Evolutionary conservation across 2,888 invertebrate species (phyloP).

Genomic region (Polydrusus cervinus): DNA sequence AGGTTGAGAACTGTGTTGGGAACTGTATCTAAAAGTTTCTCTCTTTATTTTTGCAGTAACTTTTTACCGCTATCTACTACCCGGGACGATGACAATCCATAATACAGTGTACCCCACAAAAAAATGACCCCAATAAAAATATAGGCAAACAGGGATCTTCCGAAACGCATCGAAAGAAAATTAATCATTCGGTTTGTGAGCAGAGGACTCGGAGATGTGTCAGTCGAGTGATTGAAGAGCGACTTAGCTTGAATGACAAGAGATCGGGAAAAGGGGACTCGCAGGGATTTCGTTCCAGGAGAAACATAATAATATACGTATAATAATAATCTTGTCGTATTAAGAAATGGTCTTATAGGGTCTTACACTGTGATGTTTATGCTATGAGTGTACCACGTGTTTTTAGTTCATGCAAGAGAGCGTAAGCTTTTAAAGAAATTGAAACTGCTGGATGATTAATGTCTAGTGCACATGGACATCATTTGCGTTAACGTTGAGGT

Average conservation of each 20-base stretch:
- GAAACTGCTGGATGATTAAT: background rate
- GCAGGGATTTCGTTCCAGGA: slow-evolving; percentile 4
- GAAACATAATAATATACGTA: slow-evolving; percentile 44
- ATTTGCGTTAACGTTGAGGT: too few relatives aligned
- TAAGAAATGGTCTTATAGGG: slow-evolving; percentile 32
- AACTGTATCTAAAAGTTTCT: too few relatives aligned
- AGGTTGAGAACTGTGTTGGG: too few relatives aligned
- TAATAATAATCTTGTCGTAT: slow-evolving; percentile 40
- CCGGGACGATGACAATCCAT: slow-evolving; percentile 30
- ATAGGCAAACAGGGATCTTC: slow-evolving; percentile 47
- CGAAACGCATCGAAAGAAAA: slow-evolving; percentile 47
- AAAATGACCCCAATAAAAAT: slow-evolving; percentile 49
- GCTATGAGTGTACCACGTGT: background rate
- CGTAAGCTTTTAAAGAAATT: too few relatives aligned
- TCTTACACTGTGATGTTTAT: background rate
- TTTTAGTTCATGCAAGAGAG: too few relatives aligned
- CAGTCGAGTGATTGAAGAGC: slow-evolving; percentile 43
- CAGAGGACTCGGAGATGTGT: slow-evolving; percentile 36
- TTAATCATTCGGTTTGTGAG: slow-evolving; percentile 47
- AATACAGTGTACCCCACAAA: slow-evolving; percentile 18
- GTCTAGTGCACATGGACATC: background rate
- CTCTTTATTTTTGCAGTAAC: background rate
- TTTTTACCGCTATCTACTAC: background rate
- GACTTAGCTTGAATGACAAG: slow-evolving; percentile 51
- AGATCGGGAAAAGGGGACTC: slow-evolving; percentile 34